Evolutionary conservation across 2,888 invertebrate genomes (phyloP), one percentile per base, ranked within the genome.

Genomic region (Drosophila paramelanica): DNA sequence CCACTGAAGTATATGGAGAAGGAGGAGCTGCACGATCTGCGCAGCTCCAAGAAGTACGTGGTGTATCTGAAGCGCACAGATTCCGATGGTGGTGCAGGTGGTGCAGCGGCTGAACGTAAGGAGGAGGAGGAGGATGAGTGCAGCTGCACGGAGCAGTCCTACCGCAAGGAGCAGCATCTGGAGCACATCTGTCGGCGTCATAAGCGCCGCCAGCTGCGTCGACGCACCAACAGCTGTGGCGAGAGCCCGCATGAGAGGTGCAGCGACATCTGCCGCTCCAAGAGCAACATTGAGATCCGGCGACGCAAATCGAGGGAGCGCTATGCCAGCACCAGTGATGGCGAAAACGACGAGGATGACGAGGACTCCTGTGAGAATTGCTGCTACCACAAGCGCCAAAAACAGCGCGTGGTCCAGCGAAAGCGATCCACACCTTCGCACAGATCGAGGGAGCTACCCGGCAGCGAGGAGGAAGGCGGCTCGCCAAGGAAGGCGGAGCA

Each of bases 361-460:
- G 93, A 93, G 66, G 94, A 94, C 49, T 94, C 94, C 2, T 93
- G 93, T 74, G 93, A 93, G 65, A 91, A 92, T 14, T 92, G 92
- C 50, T 92, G 92, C 58, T 90, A 91, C 41, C 92, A 92, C 65
- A 92, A 91, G 73, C 89, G 86, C 33, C 87, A 86, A 72, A 93
- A 93, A 79, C 94, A 91, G 61, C 89, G 89, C 0, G 85, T 91
- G 6, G 93, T 93, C 81, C 92, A 93, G 13, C 92, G 91, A 68
- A 83, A 80, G 25, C 82, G 85, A 1, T 72, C 83, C 0, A 81
- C 80, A 0, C 89, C 84, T 81, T 92, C 91, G 83, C 94, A 92
- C 81, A 93, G 83, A 20, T 67, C 85, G 0, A 88, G 77, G 10
- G 85, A 86, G 93, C 33, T 74, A 11, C 57, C 70, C 5, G 74